Evolutionary conservation across 2,797 vertebrate species (phyloP).

Genomic region (Champsocephalus gunnari): DNA sequence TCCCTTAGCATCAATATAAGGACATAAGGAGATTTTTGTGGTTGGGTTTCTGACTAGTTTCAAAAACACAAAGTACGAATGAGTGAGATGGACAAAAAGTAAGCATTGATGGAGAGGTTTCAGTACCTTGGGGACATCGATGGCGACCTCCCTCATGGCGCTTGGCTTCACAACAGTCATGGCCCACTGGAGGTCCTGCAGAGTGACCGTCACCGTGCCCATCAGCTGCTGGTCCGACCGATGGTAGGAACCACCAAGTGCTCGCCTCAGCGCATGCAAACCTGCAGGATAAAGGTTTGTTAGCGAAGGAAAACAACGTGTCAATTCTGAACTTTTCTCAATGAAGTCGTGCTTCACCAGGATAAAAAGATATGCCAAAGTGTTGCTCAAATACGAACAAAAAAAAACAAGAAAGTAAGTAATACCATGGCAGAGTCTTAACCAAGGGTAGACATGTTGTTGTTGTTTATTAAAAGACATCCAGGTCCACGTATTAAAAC

Average conservation of each 20-base stretch:
- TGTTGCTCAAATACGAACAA: background rate
- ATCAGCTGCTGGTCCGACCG: constrained; percentile 84
- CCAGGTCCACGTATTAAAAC: background rate
- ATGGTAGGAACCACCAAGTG: constrained; percentile 72
- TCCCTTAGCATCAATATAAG: background rate
- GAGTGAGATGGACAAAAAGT: background rate
- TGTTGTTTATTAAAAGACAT: background rate
- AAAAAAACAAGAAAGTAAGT: background rate
- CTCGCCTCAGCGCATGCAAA: constrained; percentile 87
- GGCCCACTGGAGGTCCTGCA: constrained; percentile 91
- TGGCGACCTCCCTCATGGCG: constrained; percentile 96
- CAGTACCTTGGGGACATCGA: constrained; percentile 94
- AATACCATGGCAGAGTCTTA: background rate
- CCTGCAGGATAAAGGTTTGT: constrained; percentile 76
- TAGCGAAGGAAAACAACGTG: too few relatives aligned
- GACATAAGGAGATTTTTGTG: background rate
- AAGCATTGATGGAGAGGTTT: background rate
- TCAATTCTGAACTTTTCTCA: background rate
- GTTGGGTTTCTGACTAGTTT: background rate
- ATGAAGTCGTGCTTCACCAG: background rate
- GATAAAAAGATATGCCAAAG: background rate
- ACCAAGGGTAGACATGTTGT: background rate
- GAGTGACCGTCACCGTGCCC: constrained; percentile 86
- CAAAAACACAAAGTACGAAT: background rate
- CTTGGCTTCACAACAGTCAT: constrained; percentile 94